These are phyloP conservation scores for Pagetopsis macropterus DNA, from an alignment of 2,797 vertebrate species.

Conservation along the genomic window DNA sequence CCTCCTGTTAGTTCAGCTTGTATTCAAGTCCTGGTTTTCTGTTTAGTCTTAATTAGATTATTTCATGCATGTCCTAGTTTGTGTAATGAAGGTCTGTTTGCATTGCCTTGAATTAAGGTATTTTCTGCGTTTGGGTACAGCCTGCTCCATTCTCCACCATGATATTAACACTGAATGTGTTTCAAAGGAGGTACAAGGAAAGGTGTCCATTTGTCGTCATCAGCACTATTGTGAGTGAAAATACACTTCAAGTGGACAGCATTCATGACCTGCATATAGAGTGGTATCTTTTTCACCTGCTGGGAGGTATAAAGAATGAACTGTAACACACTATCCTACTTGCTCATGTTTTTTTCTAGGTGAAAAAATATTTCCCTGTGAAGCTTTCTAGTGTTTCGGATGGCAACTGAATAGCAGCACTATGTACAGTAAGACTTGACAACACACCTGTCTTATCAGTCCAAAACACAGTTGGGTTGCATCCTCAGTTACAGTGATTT, in stretches of 20 bases:
- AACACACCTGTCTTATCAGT: conserved; percentile 31
- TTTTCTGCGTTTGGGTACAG: too few relatives aligned
- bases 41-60: too few relatives aligned
- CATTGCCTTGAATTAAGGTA: too few relatives aligned
- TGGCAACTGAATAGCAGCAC: conserved; percentile 4
- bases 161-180: conserved; percentile 1
- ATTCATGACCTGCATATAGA: conserved; percentile 53
- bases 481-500: conserved; percentile 11
- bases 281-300: conserved; percentile 24
- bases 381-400: conserved; percentile 13
- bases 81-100: too few relatives aligned
- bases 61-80: too few relatives aligned
- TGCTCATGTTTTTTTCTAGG: conserved; percentile 25
- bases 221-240: conserved; percentile 34
- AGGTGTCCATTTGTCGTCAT: conserved; percentile 43
- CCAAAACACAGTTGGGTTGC: conserved; percentile 7
- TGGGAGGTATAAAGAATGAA: conserved; percentile 54
- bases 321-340: conserved; percentile 26
- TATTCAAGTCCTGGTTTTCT: too few relatives aligned
- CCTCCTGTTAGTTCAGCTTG: too few relatives aligned
- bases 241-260: conserved; percentile 46
- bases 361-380: neutral
- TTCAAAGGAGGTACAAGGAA: conserved; percentile 2
- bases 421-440: conserved; percentile 6
- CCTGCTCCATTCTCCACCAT: too few relatives aligned